These are phyloP conservation scores for Brenthis ino DNA, from an alignment of 2,888 invertebrate genomes.

Conservation along the genomic window DNA sequence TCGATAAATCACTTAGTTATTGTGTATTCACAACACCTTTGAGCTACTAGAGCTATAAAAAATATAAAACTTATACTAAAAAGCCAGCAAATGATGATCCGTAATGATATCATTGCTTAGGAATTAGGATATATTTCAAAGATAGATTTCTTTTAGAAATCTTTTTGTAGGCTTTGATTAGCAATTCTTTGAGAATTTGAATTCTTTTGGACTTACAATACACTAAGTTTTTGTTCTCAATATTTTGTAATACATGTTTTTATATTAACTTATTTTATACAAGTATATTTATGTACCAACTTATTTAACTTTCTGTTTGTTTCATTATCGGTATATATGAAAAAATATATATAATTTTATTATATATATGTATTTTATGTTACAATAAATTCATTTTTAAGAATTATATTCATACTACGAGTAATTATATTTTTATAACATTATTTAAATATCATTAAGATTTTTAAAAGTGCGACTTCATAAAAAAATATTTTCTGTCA, in stretches of 20 bases:
- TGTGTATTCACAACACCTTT: constrained; percentile 54
- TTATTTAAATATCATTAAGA: no score
- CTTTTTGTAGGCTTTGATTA: constrained; percentile 15
- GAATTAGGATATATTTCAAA: constrained; percentile 28
- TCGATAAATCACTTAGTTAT: constrained; percentile 72
- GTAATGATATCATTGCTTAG: constrained; percentile 37
- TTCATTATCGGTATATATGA: no score
- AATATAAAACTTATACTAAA: constrained; percentile 27
- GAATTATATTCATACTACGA: no score
- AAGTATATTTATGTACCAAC: no score
- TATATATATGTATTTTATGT: no score
- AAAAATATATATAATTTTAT: no score
- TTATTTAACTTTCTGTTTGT: no score
- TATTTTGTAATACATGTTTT: background rate
- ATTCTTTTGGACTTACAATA: background rate
- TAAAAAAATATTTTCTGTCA: no score
- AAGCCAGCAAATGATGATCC: constrained; percentile 32
- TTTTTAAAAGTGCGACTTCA: no score
- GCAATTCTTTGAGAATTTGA: constrained; percentile 1
- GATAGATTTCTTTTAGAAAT: constrained; percentile 3
- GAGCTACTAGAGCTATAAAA: constrained; percentile 36
- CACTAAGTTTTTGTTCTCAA: background rate
- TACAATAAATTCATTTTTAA: no score
- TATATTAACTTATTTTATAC: no score
- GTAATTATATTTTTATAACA: no score